A percentile compares a stretch with the other conserved stretches of the same genome.
These are phyloP conservation scores for Rhopalosiphum nymphaeae DNA, from an alignment of 2,888 invertebrate genomes.

Conservation along the genomic window DNA sequence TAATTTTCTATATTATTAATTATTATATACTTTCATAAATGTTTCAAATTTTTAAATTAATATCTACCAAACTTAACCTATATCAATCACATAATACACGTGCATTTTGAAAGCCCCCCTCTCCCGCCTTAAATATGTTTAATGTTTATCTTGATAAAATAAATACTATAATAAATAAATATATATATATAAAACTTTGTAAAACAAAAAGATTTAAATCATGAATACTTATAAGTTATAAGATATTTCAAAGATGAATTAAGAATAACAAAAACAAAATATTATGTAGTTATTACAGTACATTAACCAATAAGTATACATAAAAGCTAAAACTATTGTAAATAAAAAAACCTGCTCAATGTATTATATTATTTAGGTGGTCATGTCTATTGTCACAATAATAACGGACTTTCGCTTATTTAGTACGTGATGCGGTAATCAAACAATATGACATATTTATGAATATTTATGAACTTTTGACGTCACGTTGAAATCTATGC, in stretches of 20 bases:
- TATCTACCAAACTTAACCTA: neutral
- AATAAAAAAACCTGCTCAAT: neutral
- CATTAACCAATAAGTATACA: neutral
- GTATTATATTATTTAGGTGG: neutral
- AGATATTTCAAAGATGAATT: neutral
- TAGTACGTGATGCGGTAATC: neutral
- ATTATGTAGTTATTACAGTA: neutral
- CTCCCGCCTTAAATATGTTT: neutral
- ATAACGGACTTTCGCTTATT: conserved; percentile 36
- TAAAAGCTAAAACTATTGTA: neutral
- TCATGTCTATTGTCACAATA: conserved; percentile 17
- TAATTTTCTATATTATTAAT: neutral
- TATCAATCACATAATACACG: neutral
- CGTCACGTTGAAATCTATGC: neutral
- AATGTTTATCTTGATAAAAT: neutral
- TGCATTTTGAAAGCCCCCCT: too few relatives aligned
- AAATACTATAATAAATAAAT: neutral
- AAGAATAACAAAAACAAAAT: neutral
- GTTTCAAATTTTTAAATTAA: neutral
- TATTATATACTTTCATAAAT: neutral
- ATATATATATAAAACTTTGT: neutral
- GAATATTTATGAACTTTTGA: neutral
- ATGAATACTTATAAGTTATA: neutral
- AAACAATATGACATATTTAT: conserved; percentile 18
- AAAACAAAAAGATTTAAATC: neutral